Evolutionary conservation across 2,797 vertebrate species (phyloP).

Genomic region (Danio kyathit): DNA sequence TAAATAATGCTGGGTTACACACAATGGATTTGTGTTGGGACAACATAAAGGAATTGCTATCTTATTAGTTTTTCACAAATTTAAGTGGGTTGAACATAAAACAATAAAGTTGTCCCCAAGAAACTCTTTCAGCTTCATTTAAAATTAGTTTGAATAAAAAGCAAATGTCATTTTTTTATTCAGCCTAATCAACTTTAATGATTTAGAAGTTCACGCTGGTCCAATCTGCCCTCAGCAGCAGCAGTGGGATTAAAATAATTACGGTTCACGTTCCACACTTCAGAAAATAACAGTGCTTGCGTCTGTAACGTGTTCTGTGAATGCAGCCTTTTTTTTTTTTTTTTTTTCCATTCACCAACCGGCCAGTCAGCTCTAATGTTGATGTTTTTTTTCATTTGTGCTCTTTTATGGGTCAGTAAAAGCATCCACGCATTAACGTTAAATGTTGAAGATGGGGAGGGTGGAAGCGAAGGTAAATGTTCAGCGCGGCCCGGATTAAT

Average conservation of each 20-base stretch:
- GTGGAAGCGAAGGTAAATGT: constrained; percentile 37
- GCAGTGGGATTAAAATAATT: constrained; percentile 9
- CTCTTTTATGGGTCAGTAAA: neutral
- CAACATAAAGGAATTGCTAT: too few relatives aligned
- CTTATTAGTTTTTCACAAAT: too few relatives aligned
- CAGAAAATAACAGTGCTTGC: neutral
- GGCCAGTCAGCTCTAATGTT: neutral
- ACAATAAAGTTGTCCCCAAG: too few relatives aligned
- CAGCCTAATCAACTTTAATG: neutral
- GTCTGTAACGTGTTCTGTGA: neutral
- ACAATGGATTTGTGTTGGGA: too few relatives aligned
- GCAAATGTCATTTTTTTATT: too few relatives aligned
- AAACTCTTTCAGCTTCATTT: too few relatives aligned
- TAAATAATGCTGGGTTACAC: too few relatives aligned
- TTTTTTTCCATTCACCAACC: neutral
- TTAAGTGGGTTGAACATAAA: too few relatives aligned
- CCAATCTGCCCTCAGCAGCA: neutral
- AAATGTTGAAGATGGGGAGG: constrained; percentile 53
- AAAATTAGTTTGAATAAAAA: too few relatives aligned
- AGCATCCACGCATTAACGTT: constrained; percentile 5
- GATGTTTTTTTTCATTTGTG: neutral
- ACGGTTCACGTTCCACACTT: neutral
- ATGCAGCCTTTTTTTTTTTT: neutral
- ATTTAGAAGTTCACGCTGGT: neutral
- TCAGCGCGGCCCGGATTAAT: constrained; percentile 33